phyloP scores from a whole-genome alignment of 23 tunicate genomes.

The Ciona savignyi region DNA sequence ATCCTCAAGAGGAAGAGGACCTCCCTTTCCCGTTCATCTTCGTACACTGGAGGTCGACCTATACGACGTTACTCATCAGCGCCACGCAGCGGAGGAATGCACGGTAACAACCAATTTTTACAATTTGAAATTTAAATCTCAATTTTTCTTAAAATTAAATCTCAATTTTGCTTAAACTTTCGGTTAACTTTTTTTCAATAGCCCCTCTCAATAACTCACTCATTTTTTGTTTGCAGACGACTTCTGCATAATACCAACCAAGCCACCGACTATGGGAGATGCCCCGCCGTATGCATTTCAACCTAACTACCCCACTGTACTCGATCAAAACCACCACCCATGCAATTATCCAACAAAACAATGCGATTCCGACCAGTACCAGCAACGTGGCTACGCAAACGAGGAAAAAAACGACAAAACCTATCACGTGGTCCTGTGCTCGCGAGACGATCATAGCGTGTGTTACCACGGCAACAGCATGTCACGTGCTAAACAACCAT shows the following conservation, averaged over 20 bases:
- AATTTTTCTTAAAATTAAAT: no score
- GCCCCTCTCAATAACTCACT: background rate
- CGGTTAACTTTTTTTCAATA: background rate
- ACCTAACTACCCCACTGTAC: constrained; percentile 8
- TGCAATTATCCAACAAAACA: background rate
- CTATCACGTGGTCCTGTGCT: background rate
- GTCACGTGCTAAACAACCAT: background rate
- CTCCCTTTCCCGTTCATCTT: constrained; percentile 4
- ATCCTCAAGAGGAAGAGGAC: constrained; percentile 14
- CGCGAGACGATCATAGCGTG: background rate
- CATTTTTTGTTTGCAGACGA: constrained; percentile 4
- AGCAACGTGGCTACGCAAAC: background rate
- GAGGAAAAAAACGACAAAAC: background rate
- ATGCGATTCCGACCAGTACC: constrained; percentile 2
- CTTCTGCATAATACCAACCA: constrained; percentile 21
- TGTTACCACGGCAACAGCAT: background rate
- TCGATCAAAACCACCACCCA: background rate
- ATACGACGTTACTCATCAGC: background rate
- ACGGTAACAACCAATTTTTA: background rate
- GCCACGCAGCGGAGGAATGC: background rate
- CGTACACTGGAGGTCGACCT: constrained; percentile 10
- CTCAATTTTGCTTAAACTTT: no score
- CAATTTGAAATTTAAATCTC: background rate
- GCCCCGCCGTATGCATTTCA: constrained; percentile 1
- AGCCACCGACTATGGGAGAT: constrained; percentile 2